Evolutionary conservation across 2,888 invertebrate species (phyloP).

Genomic region (Acanthosepion esculentum): DNA sequence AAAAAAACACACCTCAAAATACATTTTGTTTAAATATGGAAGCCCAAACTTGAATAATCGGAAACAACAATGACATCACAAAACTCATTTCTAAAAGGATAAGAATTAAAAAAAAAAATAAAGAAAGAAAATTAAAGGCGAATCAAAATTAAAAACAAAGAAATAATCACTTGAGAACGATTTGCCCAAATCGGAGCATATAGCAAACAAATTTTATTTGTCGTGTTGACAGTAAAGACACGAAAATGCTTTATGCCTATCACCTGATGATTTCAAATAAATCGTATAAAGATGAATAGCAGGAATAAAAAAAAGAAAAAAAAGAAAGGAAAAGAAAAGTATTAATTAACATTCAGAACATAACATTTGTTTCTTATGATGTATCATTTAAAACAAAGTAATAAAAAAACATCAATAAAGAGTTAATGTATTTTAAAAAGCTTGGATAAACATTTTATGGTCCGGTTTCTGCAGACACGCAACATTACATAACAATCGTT

Average conservation of each 20-base stretch:
- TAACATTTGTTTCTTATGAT: background rate
- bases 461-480: background rate
- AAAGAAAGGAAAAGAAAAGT: background rate
- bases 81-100: background rate
- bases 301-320: background rate
- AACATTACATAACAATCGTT: background rate
- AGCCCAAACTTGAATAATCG: background rate
- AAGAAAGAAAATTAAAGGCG: background rate
- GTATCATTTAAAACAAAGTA: background rate
- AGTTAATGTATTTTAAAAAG: background rate
- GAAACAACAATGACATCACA: background rate
- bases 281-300: background rate
- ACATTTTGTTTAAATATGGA: background rate
- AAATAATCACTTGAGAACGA: background rate
- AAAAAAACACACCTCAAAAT: background rate
- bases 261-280: background rate
- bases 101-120: background rate
- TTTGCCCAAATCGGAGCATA: background rate
- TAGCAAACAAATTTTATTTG: background rate
- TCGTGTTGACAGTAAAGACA: background rate
- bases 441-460: background rate
- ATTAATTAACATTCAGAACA: background rate
- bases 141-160: background rate
- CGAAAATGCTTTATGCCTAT: background rate
- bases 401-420: background rate